phyloP scores from a whole-genome alignment of 2,888 invertebrate species.

The Perizoma flavofasciatum region DNA sequence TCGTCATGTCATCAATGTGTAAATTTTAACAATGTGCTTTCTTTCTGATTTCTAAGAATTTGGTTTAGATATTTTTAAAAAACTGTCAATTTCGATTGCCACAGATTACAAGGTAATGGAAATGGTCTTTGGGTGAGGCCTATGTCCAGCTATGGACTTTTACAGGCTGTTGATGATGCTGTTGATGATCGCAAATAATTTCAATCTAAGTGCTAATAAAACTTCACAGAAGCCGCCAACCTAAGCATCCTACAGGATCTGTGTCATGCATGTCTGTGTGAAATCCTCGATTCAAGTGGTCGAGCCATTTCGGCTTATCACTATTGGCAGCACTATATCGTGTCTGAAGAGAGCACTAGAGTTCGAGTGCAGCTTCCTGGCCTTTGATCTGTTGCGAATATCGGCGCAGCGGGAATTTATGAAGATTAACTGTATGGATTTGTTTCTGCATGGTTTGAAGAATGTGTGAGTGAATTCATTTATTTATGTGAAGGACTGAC shows the following conservation, averaged over 20 bases:
- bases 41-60: no score
- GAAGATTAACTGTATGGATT: background rate
- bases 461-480: background rate
- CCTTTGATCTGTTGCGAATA: conserved; percentile 7
- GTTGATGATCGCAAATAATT: background rate
- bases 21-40: no score
- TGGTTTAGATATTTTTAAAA: no score
- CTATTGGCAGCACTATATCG: background rate
- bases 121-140: no score
- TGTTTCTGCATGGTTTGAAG: background rate
- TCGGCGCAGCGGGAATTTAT: conserved; percentile 1
- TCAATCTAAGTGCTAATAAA: background rate
- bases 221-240: background rate
- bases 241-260: background rate
- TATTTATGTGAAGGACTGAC: no score
- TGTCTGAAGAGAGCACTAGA: background rate
- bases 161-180: no score
- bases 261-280: conserved; percentile 6
- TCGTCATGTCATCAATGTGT: no score
- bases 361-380: conserved; percentile 5
- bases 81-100: no score
- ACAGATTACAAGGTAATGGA: no score
- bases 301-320: conserved; percentile 13
- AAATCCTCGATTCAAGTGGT: conserved; percentile 21
- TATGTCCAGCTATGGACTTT: no score